Evolutionary conservation across 2,888 invertebrate species (phyloP).

Genomic region (Synanthedon myopaeformis): DNA sequence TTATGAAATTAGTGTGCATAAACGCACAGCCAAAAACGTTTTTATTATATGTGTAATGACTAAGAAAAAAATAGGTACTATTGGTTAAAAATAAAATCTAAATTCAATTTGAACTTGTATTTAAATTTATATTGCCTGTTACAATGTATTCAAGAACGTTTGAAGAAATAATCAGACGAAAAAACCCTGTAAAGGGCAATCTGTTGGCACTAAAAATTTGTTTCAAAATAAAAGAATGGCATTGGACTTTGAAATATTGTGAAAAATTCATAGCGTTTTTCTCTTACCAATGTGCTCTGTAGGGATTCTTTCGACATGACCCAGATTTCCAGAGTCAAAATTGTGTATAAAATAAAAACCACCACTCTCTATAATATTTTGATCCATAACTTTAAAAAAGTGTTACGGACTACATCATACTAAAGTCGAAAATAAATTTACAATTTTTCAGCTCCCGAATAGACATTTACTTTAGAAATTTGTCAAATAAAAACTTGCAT

Average conservation of each 20-base stretch:
- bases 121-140: too few species aligned
- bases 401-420: slow-evolving; percentile 59
- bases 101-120: too few species aligned
- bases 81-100: too few species aligned
- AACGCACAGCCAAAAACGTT: too few species aligned
- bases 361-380: slow-evolving; percentile 72
- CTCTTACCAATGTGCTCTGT: slow-evolving; percentile 68
- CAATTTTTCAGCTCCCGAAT: slow-evolving; percentile 33
- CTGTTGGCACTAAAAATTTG: slow-evolving; percentile 4
- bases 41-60: too few species aligned
- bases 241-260: slow-evolving; percentile 23
- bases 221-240: slow-evolving; percentile 9
- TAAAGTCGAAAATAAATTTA: slow-evolving; percentile 36
- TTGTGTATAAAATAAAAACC: slow-evolving; percentile 86
- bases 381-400: slow-evolving; percentile 49
- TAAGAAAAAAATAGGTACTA: not conserved
- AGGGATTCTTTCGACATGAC: slow-evolving; percentile 81
- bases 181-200: not conserved
- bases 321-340: slow-evolving; percentile 92
- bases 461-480: slow-evolving; percentile 48
- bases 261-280: slow-evolving; percentile 5
- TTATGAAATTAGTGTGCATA: too few species aligned
- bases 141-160: not conserved
- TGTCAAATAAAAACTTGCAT: slow-evolving; percentile 39
- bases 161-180: not conserved